A percentile compares a stretch with the other conserved stretches of the same genome.
phyloP scores from a whole-genome alignment of 1,140 invertebrate species.

The Myzus persicae region DNA sequence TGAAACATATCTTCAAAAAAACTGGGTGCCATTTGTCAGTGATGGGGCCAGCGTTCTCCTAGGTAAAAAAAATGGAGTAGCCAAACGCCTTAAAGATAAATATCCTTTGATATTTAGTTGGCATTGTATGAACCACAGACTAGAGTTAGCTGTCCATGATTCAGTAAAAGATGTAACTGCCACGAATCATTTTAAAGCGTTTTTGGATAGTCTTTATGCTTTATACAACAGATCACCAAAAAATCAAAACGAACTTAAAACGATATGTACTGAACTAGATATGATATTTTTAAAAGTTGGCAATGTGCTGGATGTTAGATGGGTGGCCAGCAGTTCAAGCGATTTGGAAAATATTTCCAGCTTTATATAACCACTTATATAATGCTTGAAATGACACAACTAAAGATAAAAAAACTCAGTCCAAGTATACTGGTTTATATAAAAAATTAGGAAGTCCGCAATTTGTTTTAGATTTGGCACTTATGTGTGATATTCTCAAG shows the following conservation, averaged over 20 bases:
- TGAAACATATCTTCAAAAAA: neutral
- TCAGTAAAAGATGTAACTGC: neutral
- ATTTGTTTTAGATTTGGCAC: constrained; percentile 25
- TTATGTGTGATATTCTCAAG: constrained; percentile 25
- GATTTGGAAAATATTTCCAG: neutral
- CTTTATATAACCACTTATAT: too few relatives aligned
- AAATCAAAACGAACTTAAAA: neutral
- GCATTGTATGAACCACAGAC: constrained; percentile 17
- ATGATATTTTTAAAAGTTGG: constrained; percentile 45
- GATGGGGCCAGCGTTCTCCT: too few relatives aligned
- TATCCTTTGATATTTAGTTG: neutral
- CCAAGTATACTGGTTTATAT: too few relatives aligned
- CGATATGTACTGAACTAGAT: neutral
- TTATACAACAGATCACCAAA: neutral
- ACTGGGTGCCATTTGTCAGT: neutral
- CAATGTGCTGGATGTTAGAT: constrained; percentile 1
- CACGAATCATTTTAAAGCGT: neutral
- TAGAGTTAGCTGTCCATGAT: constrained; percentile 23
- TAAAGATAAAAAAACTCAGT: too few relatives aligned
- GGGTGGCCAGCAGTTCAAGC: neutral
- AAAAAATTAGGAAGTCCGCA: neutral
- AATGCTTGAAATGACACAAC: too few relatives aligned
- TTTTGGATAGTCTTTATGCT: neutral
- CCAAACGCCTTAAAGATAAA: too few relatives aligned
- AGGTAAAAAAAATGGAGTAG: too few relatives aligned